Evolutionary conservation across 2,113 vertebrate species (phyloP).

Genomic region (Mellivora capensis): DNA sequence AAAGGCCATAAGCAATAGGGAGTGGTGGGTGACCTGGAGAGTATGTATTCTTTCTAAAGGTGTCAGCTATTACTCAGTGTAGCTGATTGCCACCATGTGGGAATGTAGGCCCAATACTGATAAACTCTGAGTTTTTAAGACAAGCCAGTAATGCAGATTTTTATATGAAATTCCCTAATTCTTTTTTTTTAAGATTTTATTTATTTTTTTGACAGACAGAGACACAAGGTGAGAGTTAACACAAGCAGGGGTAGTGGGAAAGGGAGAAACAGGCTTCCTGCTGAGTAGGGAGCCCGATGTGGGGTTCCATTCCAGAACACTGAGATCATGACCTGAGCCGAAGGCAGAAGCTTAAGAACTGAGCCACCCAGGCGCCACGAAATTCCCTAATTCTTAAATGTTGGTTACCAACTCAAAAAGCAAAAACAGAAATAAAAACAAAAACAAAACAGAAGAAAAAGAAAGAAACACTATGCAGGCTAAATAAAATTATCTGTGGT

Average conservation of each 20-base stretch:
- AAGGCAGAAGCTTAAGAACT: too few relatives aligned
- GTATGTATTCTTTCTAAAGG: background rate
- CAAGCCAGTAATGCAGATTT: background rate
- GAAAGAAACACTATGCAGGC: background rate
- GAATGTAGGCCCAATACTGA: background rate
- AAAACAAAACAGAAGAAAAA: background rate
- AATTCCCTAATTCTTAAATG: background rate
- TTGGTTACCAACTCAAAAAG: background rate
- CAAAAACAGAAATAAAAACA: background rate
- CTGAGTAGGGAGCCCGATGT: too few relatives aligned
- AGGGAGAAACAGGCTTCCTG: too few relatives aligned
- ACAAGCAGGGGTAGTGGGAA: too few relatives aligned
- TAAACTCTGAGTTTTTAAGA: background rate
- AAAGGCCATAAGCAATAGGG: background rate
- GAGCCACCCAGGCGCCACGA: background rate
- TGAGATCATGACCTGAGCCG: too few relatives aligned
- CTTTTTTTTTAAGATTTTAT: background rate
- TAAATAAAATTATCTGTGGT: background rate
- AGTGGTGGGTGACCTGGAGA: background rate
- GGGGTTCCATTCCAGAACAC: too few relatives aligned
- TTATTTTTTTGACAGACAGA: too few relatives aligned
- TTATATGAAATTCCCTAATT: slow-evolving; percentile 11
- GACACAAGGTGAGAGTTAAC: too few relatives aligned
- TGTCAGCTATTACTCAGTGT: background rate
- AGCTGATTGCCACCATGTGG: background rate